These are phyloP conservation scores for Phoebastria nigripes DNA, from an alignment of 2,797 vertebrate genomes.

Conservation along the genomic window DNA sequence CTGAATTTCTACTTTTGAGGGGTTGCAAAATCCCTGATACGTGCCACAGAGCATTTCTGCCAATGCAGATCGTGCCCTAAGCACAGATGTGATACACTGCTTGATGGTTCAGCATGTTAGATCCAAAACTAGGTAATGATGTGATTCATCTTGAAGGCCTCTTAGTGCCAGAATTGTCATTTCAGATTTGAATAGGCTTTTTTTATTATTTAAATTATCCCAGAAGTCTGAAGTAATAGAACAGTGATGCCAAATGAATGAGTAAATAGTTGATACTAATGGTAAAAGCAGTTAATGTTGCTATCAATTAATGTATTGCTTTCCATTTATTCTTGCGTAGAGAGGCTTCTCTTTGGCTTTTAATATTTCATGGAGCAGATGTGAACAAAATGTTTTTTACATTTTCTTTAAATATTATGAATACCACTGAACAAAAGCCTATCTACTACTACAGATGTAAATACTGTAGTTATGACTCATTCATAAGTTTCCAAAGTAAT, in stretches of 20 bases:
- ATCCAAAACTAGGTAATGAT: not conserved
- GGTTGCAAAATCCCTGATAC: not conserved
- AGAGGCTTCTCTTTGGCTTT: not conserved
- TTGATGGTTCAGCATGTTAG: not conserved
- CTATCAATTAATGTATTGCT: not conserved
- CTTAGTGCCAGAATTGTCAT: not conserved
- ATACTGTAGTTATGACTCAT: not conserved
- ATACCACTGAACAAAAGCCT: not conserved
- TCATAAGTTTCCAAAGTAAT: not conserved
- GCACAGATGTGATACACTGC: not conserved
- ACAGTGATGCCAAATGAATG: not conserved
- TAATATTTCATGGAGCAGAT: not conserved
- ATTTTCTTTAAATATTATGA: not conserved
- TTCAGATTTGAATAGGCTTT: not conserved
- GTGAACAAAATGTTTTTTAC: not conserved
- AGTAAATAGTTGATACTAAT: not conserved
- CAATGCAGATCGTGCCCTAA: not conserved
- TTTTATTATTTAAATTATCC: not conserved
- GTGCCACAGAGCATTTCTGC: not conserved
- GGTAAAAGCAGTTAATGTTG: not conserved
- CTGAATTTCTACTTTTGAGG: not conserved
- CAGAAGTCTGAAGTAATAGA: not conserved
- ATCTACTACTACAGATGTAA: not conserved
- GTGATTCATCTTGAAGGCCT: not conserved
- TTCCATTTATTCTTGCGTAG: not conserved